Conservation (phyloP, 2,113 vertebrate species). For the Ciconia boyciana region DNA sequence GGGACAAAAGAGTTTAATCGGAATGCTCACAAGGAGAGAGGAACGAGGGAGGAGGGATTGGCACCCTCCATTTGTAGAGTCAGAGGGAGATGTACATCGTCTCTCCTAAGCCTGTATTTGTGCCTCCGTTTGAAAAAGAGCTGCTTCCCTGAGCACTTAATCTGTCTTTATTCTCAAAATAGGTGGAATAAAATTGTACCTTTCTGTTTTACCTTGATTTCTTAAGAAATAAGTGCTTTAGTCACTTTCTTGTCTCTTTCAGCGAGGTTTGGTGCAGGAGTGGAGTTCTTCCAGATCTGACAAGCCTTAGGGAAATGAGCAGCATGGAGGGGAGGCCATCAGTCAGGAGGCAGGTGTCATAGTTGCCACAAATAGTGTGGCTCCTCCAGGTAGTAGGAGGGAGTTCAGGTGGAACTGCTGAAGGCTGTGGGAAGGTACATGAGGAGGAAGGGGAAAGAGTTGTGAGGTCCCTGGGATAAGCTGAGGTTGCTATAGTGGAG, state of each 20-base stretch:
- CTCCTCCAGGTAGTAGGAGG: not conserved
- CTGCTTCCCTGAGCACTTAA: not conserved
- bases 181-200: not conserved
- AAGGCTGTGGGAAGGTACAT: not conserved
- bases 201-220: not conserved
- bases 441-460: not conserved
- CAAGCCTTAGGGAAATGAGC: not conserved
- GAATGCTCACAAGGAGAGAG: not conserved
- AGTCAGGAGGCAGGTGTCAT: not conserved
- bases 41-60: not conserved
- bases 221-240: not conserved
- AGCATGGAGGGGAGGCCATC: not conserved
- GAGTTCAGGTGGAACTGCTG: not conserved
- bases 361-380: not conserved
- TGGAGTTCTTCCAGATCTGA: not conserved
- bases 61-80: not conserved
- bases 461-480: not conserved
- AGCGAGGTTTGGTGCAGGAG: accelerated
- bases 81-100: not conserved
- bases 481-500: not conserved
- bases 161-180: not conserved
- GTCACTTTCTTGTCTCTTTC: not conserved
- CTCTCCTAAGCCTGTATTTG: not conserved
- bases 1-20: not conserved
- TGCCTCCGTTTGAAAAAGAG: not conserved